A percentile compares a stretch with the other conserved stretches of the same genome.
Conservation (phyloP, 2,113 vertebrate species). For the Leptobrachium leishanense region DNA sequence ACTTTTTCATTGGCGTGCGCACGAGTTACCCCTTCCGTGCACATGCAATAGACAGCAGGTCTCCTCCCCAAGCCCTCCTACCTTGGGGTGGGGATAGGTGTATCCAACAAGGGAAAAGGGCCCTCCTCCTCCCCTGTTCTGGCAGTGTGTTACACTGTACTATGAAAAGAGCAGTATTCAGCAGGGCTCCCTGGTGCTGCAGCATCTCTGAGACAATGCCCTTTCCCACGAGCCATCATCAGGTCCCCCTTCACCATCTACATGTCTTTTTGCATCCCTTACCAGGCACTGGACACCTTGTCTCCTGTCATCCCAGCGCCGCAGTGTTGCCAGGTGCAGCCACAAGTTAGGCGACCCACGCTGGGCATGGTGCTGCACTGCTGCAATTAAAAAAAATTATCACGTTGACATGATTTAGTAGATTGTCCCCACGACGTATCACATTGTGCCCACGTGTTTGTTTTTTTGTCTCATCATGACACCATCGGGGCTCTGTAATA, state of each 20-base stretch:
- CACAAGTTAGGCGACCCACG: constrained; percentile 61
- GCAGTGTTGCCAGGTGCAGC: constrained; percentile 83
- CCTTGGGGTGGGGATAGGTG: too few species aligned
- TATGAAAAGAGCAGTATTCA: not conserved
- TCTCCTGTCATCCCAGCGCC: constrained; percentile 61
- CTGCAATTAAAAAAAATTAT: not conserved
- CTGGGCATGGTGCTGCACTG: constrained; percentile 70
- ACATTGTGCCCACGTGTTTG: too few species aligned
- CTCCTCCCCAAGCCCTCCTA: too few species aligned
- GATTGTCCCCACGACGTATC: too few species aligned
- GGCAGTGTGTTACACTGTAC: not conserved
- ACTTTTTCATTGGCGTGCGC: too few species aligned
- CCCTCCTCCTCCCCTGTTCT: too few species aligned
- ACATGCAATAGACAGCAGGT: too few species aligned
- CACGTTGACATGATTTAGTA: too few species aligned
- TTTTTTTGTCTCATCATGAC: too few species aligned
- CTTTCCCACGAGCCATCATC: constrained; percentile 54
- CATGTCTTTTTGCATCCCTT: constrained; percentile 80
- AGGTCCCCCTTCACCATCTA: constrained; percentile 78
- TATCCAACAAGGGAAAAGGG: too few species aligned
- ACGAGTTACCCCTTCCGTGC: too few species aligned
- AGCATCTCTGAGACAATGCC: constrained; percentile 75
- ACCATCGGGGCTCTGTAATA: too few species aligned
- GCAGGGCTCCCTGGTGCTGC: constrained; percentile 61
- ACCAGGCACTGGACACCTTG: constrained; percentile 75